These are phyloP conservation scores for Troides helena DNA, from an alignment of 2,888 invertebrate species.

Conservation along the genomic window DNA sequence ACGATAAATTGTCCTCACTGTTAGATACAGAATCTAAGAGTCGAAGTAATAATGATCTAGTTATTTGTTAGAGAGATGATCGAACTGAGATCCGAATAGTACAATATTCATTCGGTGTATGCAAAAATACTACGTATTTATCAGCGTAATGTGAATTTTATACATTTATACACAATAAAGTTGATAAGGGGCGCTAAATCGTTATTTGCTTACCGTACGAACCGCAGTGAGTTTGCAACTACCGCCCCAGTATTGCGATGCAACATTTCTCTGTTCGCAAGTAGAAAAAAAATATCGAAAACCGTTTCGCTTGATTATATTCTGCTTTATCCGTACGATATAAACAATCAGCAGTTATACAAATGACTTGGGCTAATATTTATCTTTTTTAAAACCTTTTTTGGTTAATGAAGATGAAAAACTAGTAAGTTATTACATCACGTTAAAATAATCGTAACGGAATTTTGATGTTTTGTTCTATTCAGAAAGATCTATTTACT, in stretches of 20 bases:
- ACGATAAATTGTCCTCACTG: too few species aligned
- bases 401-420: not conserved
- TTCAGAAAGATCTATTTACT: too few species aligned
- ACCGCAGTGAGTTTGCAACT: constrained; percentile 55
- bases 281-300: constrained; percentile 48
- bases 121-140: too few species aligned
- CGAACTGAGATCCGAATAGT: too few species aligned
- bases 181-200: not conserved
- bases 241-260: constrained; percentile 54
- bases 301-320: constrained; percentile 39
- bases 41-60: too few species aligned
- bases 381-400: not conserved
- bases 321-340: constrained; percentile 20
- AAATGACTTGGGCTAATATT: not conserved
- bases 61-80: too few species aligned
- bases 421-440: not conserved
- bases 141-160: too few species aligned
- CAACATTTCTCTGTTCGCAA: constrained; percentile 55
- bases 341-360: constrained; percentile 27
- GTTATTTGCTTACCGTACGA: constrained; percentile 27
- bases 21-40: too few species aligned
- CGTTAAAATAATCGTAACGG: not conserved
- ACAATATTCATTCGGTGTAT: too few species aligned
- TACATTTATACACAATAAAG: too few species aligned
- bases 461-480: too few species aligned